Percentiles rank a stretch among this genome's conserved stretches.
These are phyloP conservation scores for Metopia argyrocephala DNA, from an alignment of 2,888 invertebrate genomes.

Conservation along the genomic window DNA sequence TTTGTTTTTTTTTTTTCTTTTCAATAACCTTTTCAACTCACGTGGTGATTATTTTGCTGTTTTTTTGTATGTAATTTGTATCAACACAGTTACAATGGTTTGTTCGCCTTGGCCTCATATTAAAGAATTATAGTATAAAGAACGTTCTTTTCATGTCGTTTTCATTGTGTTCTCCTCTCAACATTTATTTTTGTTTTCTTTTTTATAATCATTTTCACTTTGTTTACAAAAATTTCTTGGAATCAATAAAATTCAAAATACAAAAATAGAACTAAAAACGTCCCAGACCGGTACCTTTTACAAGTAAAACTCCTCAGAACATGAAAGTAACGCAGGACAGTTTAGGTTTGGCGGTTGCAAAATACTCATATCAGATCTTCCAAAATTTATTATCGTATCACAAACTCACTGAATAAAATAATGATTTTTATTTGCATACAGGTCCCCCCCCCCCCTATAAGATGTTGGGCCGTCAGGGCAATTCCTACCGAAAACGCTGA, in stretches of 20 bases:
- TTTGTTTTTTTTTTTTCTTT: background rate
- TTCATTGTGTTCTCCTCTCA: slow-evolving; percentile 41
- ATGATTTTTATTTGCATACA: too few relatives aligned
- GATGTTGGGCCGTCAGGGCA: too few relatives aligned
- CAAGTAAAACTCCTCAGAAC: slow-evolving; percentile 1
- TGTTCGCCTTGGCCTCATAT: slow-evolving; percentile 62
- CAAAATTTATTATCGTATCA: too few relatives aligned
- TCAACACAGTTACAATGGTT: slow-evolving; percentile 25
- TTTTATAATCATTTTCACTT: background rate
- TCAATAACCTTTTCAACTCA: background rate
- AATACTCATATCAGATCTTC: too few relatives aligned
- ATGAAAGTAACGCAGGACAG: slow-evolving; percentile 21
- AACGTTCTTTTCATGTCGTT: slow-evolving; percentile 3
- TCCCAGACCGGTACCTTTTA: too few relatives aligned
- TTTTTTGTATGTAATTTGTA: background rate
- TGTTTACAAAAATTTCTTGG: slow-evolving; percentile 22
- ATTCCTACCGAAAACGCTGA: too few relatives aligned
- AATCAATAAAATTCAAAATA: slow-evolving; percentile 39
- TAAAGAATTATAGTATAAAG: slow-evolving; percentile 11
- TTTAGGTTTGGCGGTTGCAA: too few relatives aligned
- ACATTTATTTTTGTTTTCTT: slow-evolving; percentile 34
- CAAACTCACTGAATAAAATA: too few relatives aligned
- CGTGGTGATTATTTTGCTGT: background rate
- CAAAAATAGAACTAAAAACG: background rate
- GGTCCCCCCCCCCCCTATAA: too few relatives aligned